Base-by-base conservation (phyloP, 2,113 vertebrate genomes). In the Gymnogyps californianus region DNA sequence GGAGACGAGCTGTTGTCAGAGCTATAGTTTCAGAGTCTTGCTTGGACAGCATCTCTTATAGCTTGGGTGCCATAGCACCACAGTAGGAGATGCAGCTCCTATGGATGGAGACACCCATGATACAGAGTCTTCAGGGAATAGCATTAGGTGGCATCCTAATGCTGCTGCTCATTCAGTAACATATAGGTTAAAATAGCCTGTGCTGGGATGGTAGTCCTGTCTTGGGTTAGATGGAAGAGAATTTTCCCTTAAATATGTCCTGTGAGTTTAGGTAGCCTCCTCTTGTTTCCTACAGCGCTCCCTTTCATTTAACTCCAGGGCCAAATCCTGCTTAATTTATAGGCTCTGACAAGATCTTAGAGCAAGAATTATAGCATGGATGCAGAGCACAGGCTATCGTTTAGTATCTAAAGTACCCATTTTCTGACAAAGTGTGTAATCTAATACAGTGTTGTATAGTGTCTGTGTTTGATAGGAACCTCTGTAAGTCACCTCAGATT, bases 381-480 rank as follows among this genome's bases (percentile, higher is more conserved):
- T 96, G 61, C 83, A 96, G 83, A 95, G 65, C 76, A 90, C 47
- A 93, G 47, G 82, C 79, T 94, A 95, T 95, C 38, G 4, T 94
- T 96, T 93, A 93, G 85, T 89, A 82, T 82, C 84, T 89, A 55
- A 96, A 96, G 77, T 94, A 90, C 82, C 88, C 87, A 92, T 95
- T 96, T 97, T 96, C 95, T 97, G 85, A 92, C 93, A 97, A 95
- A 96, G 32, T 87, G 65, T 97, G 84, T 96, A 94, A 96, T 96
- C 83, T 91, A 92, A 92, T 93, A 90, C 25, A 83, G 62, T 67
- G 83, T 77, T 80, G 46, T 80, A 29, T 70, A 72, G 49, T 77
- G 67, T 76, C 76, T 89, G 38, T 79, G 51, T 93, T 93, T 87
- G 95, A 91, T 81, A 79, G 85, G 75, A 96, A 89, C 67, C 74